Base-by-base conservation (phyloP, 1,140 invertebrate genomes). In the Chrysomallon squamiferum region DNA sequence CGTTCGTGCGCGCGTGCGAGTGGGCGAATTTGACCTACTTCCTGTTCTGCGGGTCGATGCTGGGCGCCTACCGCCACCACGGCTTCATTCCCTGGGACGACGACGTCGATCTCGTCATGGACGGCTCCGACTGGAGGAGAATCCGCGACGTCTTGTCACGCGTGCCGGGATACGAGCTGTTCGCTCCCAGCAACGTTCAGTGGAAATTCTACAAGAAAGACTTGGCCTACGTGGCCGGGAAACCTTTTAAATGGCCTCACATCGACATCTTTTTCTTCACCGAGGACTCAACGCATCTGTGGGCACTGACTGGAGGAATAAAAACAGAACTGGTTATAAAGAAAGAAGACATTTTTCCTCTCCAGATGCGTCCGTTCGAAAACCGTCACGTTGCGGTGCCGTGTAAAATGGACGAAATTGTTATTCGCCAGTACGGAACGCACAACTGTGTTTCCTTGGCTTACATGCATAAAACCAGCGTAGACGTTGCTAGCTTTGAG, bases 71-170 rank as follows among this genome's bases (percentile, higher is more conserved):
- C 54, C 71, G 78, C 13, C 77, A 80, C 59, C 73, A 72, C 49
- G 77, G 71, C 11, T 22, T 75, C 5, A 74, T 82, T 27, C 80
- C 80, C 2, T 82, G 80, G 80, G 80, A 82, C 68, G 80, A 82
- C 59, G 80, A 82, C 61, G 67, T 79, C n/a, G 80, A 82, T 60
- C 33, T 82, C 11, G 66, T 75, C 18, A 65, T 80, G 22, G 73
- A 68, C 59, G 54, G 41, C 1, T 69, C 65, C 4, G 59, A 78
- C n/a, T 77, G 73, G 57, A 29, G 22, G 13, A 15, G 57, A 32
- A 66, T 74, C 3, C 67, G 65, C 29, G 33, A 71, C n/a, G 68
- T 66, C 2, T 59, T 79, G 2, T 57, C 62, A 13, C 56, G 56
- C 27, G 38, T 72, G 20, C 56, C 66, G 7, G 66, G 66, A 11